Evolutionary conservation across 2,113 vertebrate genomes (phyloP).

Genomic region (Cyphomyrus plagiostoma): DNA sequence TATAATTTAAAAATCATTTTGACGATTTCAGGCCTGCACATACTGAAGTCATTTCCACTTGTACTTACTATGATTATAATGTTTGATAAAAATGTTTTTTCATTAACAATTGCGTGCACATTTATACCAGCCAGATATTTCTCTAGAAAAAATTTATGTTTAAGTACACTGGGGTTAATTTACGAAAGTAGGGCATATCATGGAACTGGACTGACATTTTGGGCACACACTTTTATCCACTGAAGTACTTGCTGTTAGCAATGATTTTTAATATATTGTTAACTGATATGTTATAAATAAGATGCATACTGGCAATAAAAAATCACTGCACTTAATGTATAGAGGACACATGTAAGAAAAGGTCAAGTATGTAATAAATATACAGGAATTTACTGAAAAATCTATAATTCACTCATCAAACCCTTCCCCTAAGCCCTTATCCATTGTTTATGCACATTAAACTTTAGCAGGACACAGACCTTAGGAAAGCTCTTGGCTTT

Average conservation of each 20-base stretch:
- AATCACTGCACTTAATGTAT: not conserved
- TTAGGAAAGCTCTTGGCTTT: not conserved
- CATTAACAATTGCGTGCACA: not conserved
- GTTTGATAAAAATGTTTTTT: not conserved
- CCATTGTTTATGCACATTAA: not conserved
- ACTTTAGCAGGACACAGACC: not conserved
- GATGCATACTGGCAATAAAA: not conserved
- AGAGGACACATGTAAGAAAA: not conserved
- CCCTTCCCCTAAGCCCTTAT: not conserved
- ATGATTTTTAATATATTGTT: not conserved
- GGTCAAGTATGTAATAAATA: not conserved
- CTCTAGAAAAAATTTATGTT: not conserved
- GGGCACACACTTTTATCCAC: not conserved
- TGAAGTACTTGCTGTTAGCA: not conserved
- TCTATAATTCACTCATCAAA: not conserved
- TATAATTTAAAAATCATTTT: not conserved
- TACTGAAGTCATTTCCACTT: not conserved
- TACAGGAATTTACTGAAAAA: not conserved
- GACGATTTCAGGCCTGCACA: not conserved
- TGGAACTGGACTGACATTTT: not conserved
- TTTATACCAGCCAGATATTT: not conserved
- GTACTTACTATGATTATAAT: not conserved
- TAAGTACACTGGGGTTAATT: not conserved
- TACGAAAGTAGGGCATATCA: not conserved
- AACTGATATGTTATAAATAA: not conserved